These are phyloP conservation scores for Ursus arctos DNA, from an alignment of 2,113 vertebrate species.

Conservation along the genomic window DNA sequence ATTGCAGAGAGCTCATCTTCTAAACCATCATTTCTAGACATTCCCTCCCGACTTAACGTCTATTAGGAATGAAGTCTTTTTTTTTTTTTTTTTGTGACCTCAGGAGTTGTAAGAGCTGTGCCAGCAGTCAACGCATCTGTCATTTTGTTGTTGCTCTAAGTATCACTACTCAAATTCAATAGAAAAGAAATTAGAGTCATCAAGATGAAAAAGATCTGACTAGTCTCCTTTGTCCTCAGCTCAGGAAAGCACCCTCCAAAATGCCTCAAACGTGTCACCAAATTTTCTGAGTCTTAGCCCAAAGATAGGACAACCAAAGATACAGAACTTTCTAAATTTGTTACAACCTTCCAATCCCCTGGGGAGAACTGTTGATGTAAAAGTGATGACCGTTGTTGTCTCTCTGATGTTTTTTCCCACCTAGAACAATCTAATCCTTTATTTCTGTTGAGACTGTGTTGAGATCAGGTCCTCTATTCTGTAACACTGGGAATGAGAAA, in stretches of 20 bases:
- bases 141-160: conserved; percentile 39
- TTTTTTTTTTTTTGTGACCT: not conserved
- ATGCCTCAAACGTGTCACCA: conserved; percentile 6
- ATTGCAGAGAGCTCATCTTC: conserved; percentile 21
- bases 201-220: conserved; percentile 1
- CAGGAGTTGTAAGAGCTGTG: not conserved
- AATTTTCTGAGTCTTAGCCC: not conserved
- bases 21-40: conserved; percentile 39
- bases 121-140: not conserved
- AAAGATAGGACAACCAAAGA: conserved; percentile 13
- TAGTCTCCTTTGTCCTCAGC: conserved; percentile 10
- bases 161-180: not conserved
- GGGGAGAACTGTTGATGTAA: not conserved
- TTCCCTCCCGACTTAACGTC: not conserved
- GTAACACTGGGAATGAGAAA: conserved; percentile 53
- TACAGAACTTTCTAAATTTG: conserved; percentile 29
- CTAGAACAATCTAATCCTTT: conserved; percentile 36
- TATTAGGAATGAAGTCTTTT: not conserved
- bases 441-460: conserved; percentile 43
- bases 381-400: conserved; percentile 36
- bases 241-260: not conserved
- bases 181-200: conserved; percentile 7
- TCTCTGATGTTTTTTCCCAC: conserved; percentile 24
- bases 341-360: not conserved
- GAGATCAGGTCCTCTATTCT: conserved; percentile 36